These are phyloP conservation scores for Pimpla rufipes DNA, from an alignment of 2,888 invertebrate species.

Conservation along the genomic window DNA sequence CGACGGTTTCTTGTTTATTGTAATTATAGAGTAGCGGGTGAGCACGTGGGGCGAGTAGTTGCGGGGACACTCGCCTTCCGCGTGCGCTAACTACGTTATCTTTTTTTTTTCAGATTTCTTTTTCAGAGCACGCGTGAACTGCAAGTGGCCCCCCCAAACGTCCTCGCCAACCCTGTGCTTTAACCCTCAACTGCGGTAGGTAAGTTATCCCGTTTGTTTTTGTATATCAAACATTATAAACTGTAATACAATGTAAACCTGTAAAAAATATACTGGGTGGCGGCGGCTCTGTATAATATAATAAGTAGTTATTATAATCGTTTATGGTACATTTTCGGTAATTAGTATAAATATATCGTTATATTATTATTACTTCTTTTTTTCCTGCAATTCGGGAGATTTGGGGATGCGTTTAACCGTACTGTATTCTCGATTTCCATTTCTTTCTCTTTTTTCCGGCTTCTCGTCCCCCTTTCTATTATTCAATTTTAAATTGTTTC, in stretches of 20 bases:
- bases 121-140: neutral
- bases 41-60: slow-evolving; percentile 43
- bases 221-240: slow-evolving; percentile 86
- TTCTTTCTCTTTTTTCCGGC: slow-evolving; percentile 52
- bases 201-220: slow-evolving; percentile 77
- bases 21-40: slow-evolving; percentile 66
- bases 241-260: slow-evolving; percentile 86
- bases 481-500: slow-evolving; percentile 30
- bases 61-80: slow-evolving; percentile 5
- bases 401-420: slow-evolving; percentile 73
- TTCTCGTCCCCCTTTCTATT: slow-evolving; percentile 13
- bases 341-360: slow-evolving; percentile 84
- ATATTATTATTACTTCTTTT: slow-evolving; percentile 70
- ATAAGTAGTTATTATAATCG: slow-evolving; percentile 84
- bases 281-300: slow-evolving; percentile 85
- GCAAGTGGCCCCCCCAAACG: neutral
- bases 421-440: slow-evolving; percentile 76
- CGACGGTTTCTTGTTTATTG: slow-evolving; percentile 62
- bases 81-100: neutral
- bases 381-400: slow-evolving; percentile 66
- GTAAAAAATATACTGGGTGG: slow-evolving; percentile 86
- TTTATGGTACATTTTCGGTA: slow-evolving; percentile 81
- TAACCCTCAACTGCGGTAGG: slow-evolving; percentile 61
- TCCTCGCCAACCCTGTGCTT: slow-evolving; percentile 2
- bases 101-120: slow-evolving; percentile 10